Percentiles rank a stretch among this genome's conserved stretches.
Evolutionary conservation across 1,140 invertebrate species (phyloP).

Genomic region (Neodiprion fabricii): DNA sequence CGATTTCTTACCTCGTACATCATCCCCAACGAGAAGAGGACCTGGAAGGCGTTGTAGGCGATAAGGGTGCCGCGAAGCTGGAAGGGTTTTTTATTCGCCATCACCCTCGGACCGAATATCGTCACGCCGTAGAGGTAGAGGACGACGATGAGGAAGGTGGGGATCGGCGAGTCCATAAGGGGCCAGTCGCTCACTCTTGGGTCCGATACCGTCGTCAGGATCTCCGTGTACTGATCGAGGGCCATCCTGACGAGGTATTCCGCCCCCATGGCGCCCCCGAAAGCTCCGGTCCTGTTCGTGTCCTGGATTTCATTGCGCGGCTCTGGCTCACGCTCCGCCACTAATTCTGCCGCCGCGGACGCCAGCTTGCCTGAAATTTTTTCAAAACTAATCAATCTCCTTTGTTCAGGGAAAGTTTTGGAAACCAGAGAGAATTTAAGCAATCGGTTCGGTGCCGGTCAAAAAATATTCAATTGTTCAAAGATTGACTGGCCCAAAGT

Average conservation of each 20-base stretch:
- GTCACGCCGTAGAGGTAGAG: constrained; percentile 83
- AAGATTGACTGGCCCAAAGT: too few relatives aligned
- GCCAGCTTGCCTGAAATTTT: constrained; percentile 44
- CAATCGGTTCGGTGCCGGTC: constrained; percentile 19
- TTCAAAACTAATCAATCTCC: background rate
- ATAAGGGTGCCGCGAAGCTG: constrained; percentile 81
- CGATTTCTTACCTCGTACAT: constrained; percentile 79
- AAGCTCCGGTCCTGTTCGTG: constrained; percentile 48
- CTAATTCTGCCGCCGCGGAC: constrained; percentile 57
- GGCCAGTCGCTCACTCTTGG: constrained; percentile 89
- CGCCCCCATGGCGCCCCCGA: constrained; percentile 45
- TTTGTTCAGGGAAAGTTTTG: background rate
- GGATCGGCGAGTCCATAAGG: constrained; percentile 87
- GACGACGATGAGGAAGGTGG: constrained; percentile 82
- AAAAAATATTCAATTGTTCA: constrained; percentile 23
- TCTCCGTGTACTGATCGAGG: constrained; percentile 66
- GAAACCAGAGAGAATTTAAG: background rate
- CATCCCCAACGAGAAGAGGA: constrained; percentile 85
- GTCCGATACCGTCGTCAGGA: constrained; percentile 71
- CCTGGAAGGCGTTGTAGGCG: constrained; percentile 90
- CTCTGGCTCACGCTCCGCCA: constrained; percentile 52
- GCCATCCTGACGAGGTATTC: constrained; percentile 66
- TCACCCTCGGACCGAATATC: constrained; percentile 82
- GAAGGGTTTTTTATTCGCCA: constrained; percentile 88
- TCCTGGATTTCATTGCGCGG: constrained; percentile 41